Conservation (phyloP, 2,113 vertebrate species). For the Oenanthe oenanthe region DNA sequence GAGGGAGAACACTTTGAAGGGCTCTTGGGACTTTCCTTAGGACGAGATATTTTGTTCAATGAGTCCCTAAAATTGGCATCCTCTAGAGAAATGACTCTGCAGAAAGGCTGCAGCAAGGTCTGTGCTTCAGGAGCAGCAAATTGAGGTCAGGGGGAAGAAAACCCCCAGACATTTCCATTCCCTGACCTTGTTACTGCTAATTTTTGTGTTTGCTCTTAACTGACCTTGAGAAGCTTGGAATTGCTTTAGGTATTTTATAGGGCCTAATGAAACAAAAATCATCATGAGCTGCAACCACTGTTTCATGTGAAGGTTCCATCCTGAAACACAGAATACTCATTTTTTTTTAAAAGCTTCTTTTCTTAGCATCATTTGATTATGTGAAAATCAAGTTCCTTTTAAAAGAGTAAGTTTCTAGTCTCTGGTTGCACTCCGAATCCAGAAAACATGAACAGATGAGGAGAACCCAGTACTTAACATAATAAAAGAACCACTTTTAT, state of each 20-base stretch:
- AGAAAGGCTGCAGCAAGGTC: not conserved
- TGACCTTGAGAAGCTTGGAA: not conserved
- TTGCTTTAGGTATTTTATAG: not conserved
- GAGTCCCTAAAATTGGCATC: not conserved
- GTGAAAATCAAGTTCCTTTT: not conserved
- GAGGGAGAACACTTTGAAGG: not conserved
- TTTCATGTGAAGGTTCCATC: not conserved
- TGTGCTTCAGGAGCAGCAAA: not conserved
- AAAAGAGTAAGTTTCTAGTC: not conserved
- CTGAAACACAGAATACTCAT: not conserved
- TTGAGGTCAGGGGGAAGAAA: not conserved
- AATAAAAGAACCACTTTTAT: accelerated
- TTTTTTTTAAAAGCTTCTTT: not conserved
- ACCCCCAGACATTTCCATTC: not conserved
- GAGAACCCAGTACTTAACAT: not conserved
- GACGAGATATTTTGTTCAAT: not conserved
- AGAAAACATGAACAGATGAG: not conserved
- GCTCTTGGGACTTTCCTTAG: not conserved
- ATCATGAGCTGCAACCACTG: not conserved
- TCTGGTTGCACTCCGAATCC: not conserved
- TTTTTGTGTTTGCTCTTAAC: not conserved
- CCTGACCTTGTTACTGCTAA: not conserved
- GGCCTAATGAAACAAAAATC: not conserved
- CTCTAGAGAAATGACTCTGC: slow-evolving; percentile 5
- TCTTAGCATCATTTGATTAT: not conserved